A percentile compares a stretch with the other conserved stretches of the same genome.
phyloP scores from a whole-genome alignment of 2,113 vertebrate genomes.

The Tenebrosternarchus preto region DNA sequence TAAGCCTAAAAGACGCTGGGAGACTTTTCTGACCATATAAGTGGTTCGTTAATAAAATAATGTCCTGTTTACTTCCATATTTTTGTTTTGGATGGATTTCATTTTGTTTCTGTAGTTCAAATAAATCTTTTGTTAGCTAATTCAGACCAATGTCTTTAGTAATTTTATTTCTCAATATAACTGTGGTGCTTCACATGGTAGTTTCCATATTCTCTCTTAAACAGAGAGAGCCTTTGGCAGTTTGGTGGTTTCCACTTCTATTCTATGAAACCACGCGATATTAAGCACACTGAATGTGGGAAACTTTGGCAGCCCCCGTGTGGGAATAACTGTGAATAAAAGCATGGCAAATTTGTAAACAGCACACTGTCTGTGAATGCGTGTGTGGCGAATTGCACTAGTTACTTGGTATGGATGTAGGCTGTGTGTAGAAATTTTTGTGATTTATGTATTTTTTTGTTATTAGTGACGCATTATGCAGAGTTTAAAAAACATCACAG shows the following conservation, averaged over 20 bases:
- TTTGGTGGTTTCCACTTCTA: slow-evolving; percentile 48
- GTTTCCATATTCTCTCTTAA: slow-evolving; percentile 39
- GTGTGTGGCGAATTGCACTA: background rate
- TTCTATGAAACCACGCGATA: slow-evolving; percentile 57
- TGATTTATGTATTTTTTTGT: background rate
- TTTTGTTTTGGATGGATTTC: background rate
- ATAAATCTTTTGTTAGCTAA: slow-evolving; percentile 3
- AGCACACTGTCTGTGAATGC: slow-evolving; percentile 20
- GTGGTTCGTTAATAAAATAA: background rate
- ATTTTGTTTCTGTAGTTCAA: slow-evolving; percentile 11
- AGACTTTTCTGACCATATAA: background rate
- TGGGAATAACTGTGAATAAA: slow-evolving; percentile 54
- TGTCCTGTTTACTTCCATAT: background rate
- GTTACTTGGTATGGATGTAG: background rate
- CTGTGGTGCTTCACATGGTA: slow-evolving; percentile 25
- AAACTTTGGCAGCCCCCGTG: slow-evolving; percentile 49
- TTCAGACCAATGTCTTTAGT: slow-evolving; percentile 9
- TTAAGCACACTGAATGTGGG: slow-evolving; percentile 55
- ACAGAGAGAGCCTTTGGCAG: slow-evolving; percentile 46
- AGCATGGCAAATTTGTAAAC: slow-evolving; percentile 47
- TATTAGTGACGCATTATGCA: background rate
- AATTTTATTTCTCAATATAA: slow-evolving; percentile 30
- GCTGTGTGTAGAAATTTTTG: background rate
- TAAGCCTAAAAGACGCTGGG: too few relatives aligned
- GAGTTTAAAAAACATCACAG: background rate